Evolutionary conservation across 1,140 invertebrate species (phyloP), one percentile per base, ranked within the genome.

Genomic region (Macrosteles quadrilineatus): DNA sequence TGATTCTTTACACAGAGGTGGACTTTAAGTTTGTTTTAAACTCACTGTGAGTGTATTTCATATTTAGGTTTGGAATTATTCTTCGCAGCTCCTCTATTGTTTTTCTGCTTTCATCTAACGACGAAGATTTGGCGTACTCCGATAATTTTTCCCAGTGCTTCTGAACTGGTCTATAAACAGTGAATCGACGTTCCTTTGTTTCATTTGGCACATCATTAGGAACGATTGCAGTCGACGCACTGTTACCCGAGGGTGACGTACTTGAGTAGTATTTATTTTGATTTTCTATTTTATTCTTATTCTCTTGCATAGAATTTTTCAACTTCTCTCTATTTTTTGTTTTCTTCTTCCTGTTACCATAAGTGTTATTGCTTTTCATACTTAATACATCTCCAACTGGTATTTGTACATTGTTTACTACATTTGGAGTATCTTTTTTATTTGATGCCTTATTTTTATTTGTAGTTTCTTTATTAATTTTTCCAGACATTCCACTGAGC

Each of bases 151-250:
- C 23, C 55, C 55, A 59, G 21, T 59, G 12, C 23, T 59, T 59
- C n/a, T 59, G 23, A 27, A 30, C 55, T 6, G 55, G 55, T 30
- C 55, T 59, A n/a, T 59, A 59, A 59, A 59, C 55, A 21, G 55
- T 59, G 25, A 59, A 59, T 29, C 55, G 2, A 27, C 55, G 9
- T 59, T 59, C 55, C 12, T 59, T 59, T 59, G 23, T 30, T 59
- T 27, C 21, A 2, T 29, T 59, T 59, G 55, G 55, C 21, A n/a
- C 23, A 59, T 29, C 27, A 9, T 59, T 23, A 9, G 25, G 23
- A 3, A n/a, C 47, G 2, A 40, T 3, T 12, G 31, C 23, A 12
- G 57, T 62, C 21, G 27, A 29, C 31, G 11, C 21, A 23, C 27
- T 36, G 57, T 62, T 62, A 11, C 31, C 57, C 4, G 31, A 36